Evolutionary conservation across 2,797 vertebrate genomes (phyloP).

Genomic region (Ptychadena robeensis): DNA sequence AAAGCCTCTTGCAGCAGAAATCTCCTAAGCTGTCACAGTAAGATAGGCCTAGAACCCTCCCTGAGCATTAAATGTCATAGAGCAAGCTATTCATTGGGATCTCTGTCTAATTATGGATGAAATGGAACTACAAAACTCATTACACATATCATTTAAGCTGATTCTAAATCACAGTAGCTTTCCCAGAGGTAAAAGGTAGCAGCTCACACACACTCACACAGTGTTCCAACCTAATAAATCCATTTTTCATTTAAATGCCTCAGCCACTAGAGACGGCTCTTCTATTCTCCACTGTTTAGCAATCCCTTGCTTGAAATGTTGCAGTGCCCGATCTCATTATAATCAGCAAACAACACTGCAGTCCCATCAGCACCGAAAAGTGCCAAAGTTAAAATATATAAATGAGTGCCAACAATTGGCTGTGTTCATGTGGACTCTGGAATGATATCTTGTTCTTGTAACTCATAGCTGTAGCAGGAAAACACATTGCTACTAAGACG

Average conservation of each 20-base stretch:
- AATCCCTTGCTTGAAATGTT: constrained; percentile 15
- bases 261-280: constrained; percentile 47
- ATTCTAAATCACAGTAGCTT: constrained; percentile 61
- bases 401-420: constrained; percentile 2
- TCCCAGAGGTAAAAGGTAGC: constrained; percentile 46
- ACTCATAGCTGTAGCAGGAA: neutral
- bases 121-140: constrained; percentile 64
- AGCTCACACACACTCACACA: constrained; percentile 57
- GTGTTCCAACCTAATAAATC: constrained; percentile 63
- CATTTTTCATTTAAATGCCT: constrained; percentile 67
- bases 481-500: neutral
- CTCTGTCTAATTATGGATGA: constrained; percentile 63
- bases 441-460: neutral
- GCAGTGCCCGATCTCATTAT: constrained; percentile 30
- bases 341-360: constrained; percentile 33
- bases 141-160: constrained; percentile 62
- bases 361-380: constrained; percentile 5
- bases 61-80: constrained; percentile 36
- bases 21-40: constrained; percentile 5
- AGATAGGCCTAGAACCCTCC: neutral
- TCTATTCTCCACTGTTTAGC: constrained; percentile 37
- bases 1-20: neutral
- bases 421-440: neutral
- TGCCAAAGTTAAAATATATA: constrained; percentile 12
- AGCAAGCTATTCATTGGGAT: constrained; percentile 46